Evolutionary conservation across 2,888 invertebrate species (phyloP).

Genomic region (Epistrophe eligans): DNA sequence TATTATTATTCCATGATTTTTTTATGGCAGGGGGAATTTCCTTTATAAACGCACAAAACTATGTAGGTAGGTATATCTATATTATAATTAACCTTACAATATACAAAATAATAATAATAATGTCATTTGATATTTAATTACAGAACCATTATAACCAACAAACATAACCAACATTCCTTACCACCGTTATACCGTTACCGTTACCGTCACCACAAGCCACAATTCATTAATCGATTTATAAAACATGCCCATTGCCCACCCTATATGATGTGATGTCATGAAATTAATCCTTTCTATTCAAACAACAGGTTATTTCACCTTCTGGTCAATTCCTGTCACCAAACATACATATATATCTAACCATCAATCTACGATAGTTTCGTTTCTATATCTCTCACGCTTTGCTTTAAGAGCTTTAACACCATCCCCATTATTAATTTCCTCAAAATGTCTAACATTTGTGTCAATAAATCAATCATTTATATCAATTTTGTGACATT

Average conservation of each 20-base stretch:
- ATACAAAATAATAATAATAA: not conserved
- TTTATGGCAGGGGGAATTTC: not conserved
- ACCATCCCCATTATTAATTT: slow-evolving; percentile 1
- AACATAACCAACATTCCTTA: not conserved
- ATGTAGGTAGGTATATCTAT: not conserved
- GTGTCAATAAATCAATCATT: slow-evolving; percentile 36
- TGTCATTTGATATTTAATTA: slow-evolving; percentile 16
- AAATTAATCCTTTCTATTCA: slow-evolving; percentile 10
- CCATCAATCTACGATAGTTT: not conserved
- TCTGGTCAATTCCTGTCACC: slow-evolving; percentile 8
- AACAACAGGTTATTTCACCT: slow-evolving; percentile 26
- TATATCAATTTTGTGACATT: slow-evolving; percentile 29
- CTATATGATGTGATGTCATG: not conserved
- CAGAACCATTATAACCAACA: not conserved
- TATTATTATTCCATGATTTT: not conserved
- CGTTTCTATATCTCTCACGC: not conserved
- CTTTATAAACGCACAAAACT: not conserved
- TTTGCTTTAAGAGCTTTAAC: not conserved
- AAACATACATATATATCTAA: not conserved
- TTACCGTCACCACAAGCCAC: not conserved
- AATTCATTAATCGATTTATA: slow-evolving; percentile 18
- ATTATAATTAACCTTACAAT: not conserved
- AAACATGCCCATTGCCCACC: not conserved
- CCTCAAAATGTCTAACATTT: slow-evolving; percentile 14
- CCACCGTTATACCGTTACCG: no score